Base-by-base conservation (phyloP, 2,113 vertebrate species). In the Conger conger region DNA sequence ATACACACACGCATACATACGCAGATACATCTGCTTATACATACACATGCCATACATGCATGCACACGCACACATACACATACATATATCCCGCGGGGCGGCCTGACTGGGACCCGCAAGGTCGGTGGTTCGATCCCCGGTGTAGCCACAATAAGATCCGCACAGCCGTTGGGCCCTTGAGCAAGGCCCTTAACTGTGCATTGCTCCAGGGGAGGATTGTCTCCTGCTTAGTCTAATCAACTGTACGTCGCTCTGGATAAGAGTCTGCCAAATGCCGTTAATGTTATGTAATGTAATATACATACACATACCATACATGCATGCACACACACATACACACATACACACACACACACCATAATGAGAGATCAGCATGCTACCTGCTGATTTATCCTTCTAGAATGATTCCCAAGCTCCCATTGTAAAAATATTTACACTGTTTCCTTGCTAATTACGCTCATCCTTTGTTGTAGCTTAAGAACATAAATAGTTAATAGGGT, bases 1-100 rank as follows among this genome's bases (percentile, higher is more conserved):
- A 57, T 76, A 83, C 81, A 54, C 87, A 84, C 42, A 81, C 11
- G 45, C 37, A 77, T 40, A 53, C 82, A 76, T 40, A 77, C 37
- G 42, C 81, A 81, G 3, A 57, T 36, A 77, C 40, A 53, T 68
- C 50, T 40, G 53, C 63, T 33, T 53, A 50, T 18, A 23, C 82
- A 77, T 78, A 23, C 57, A 36, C 57, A 82, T 57, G 79, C 35
- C 57, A 82, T 57, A 80, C 35, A 57, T 18, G 17, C 54, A 57
- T 76, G 81, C 81, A 54, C 87, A 84, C 36, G 81, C 11, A 57
- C 37, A 77, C 68, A 53, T 63, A 45, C 73, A 77, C 63, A 76
- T 53, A 81, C 11, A 57, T 37, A 54, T 30, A 54, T 63, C 40
- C 68, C n/a, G n/a, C n/a, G n/a, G n/a, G n/a, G n/a, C n/a, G n/a